These are phyloP conservation scores for Mixornis gularis DNA, from an alignment of 2,113 vertebrate species.

Conservation along the genomic window DNA sequence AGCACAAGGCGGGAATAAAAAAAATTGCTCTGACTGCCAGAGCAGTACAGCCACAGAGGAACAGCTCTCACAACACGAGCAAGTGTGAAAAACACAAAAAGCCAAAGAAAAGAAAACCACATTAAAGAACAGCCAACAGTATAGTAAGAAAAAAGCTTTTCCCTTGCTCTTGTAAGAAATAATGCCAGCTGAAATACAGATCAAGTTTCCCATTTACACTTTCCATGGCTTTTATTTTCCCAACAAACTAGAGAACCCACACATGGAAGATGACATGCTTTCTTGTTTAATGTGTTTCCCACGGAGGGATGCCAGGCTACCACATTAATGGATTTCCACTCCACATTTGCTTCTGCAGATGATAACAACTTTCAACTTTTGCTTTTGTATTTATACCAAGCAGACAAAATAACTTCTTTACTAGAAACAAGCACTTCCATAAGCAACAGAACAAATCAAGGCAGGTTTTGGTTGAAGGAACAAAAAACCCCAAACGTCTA, in stretches of 20 bases:
- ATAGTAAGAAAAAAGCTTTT: not conserved
- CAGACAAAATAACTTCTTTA: not conserved
- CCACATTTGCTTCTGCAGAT: not conserved
- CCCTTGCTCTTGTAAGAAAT: not conserved
- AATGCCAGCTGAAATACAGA: slow-evolving; percentile 23
- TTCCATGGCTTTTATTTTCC: not conserved
- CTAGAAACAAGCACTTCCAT: not conserved
- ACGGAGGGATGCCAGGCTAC: not conserved
- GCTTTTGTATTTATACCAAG: not conserved
- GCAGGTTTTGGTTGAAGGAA: not conserved
- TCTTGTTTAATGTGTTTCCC: not conserved
- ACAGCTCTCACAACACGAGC: not conserved
- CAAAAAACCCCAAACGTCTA: not conserved
- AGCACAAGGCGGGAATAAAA: not conserved
- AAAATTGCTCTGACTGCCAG: not conserved
- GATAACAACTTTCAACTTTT: not conserved
- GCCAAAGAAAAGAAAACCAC: not conserved
- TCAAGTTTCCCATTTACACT: slow-evolving; percentile 21
- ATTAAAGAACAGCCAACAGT: not conserved
- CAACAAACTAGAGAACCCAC: not conserved
- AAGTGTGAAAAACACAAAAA: not conserved
- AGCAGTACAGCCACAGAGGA: not conserved
- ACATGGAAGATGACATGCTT: not conserved
- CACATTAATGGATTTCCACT: not conserved
- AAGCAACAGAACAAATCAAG: not conserved